These are phyloP conservation scores for Cryptophagus acutangulus DNA, from an alignment of 2,888 invertebrate species.

Conservation along the genomic window DNA sequence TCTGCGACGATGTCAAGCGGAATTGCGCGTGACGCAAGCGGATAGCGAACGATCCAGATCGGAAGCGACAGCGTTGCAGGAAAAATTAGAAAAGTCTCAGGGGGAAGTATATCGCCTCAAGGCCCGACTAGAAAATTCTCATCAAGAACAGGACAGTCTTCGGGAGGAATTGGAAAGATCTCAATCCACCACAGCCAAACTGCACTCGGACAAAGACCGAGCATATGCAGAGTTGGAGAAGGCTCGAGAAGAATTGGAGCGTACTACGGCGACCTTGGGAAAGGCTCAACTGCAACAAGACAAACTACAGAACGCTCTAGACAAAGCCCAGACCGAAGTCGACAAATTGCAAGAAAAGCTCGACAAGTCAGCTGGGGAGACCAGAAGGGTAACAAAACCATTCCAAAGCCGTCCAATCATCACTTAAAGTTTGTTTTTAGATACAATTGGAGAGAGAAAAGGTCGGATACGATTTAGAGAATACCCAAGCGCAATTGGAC, in stretches of 20 bases:
- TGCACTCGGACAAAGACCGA: slow-evolving; percentile 79
- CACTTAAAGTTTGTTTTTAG: slow-evolving; percentile 49
- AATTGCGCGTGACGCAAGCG: slow-evolving; percentile 84
- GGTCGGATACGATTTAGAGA: slow-evolving; percentile 84
- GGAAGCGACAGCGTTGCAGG: slow-evolving; percentile 80
- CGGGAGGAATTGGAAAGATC: slow-evolving; percentile 88
- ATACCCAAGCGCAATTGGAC: slow-evolving; percentile 84
- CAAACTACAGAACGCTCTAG: slow-evolving; percentile 81
- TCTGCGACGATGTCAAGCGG: slow-evolving; percentile 81
- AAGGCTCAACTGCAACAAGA: slow-evolving; percentile 89
- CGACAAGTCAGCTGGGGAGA: slow-evolving; percentile 77
- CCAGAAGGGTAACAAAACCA: slow-evolving; percentile 73
- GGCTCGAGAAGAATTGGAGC: slow-evolving; percentile 73
- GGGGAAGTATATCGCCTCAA: slow-evolving; percentile 92
- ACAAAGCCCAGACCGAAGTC: slow-evolving; percentile 85
- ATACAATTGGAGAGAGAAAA: slow-evolving; percentile 88
- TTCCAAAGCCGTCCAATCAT: too few relatives aligned
- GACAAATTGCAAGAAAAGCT: slow-evolving; percentile 85
- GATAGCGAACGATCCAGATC: slow-evolving; percentile 82
- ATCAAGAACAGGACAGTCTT: slow-evolving; percentile 88
- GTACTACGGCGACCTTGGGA: slow-evolving; percentile 82
- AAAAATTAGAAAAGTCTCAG: slow-evolving; percentile 90
- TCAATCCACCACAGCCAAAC: slow-evolving; percentile 75
- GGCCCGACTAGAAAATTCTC: slow-evolving; percentile 90
- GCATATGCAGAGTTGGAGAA: slow-evolving; percentile 81